Conservation (phyloP, 2,888 invertebrate genomes). For the Anaspis maculata region DNA sequence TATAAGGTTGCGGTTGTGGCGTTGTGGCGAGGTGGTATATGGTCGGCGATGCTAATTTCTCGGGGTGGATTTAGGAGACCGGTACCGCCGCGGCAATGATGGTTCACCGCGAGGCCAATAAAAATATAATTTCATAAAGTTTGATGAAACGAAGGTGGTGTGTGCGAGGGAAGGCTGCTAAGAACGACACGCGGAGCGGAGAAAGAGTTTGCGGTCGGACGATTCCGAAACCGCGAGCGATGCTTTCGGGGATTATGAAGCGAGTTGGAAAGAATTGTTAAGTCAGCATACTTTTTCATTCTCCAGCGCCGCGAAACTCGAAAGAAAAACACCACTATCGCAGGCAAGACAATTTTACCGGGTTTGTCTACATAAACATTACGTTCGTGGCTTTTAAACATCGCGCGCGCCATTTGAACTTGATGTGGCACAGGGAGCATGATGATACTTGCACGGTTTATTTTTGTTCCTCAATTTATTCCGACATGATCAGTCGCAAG, state of each 20-base stretch:
- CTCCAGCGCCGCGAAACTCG: constrained; percentile 23
- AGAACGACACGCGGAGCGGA: constrained; percentile 16
- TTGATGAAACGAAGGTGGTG: constrained; percentile 13
- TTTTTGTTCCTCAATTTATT: constrained; percentile 22
- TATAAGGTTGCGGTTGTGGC: too few species aligned
- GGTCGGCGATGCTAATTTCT: too few species aligned
- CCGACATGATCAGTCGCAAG: constrained; percentile 23
- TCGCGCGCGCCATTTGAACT: constrained; percentile 21
- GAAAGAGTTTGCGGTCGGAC: constrained; percentile 22
- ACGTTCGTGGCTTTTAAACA: constrained; percentile 22
- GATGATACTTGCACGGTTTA: too few species aligned
- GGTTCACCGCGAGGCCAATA: constrained; percentile 10
- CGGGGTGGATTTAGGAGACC: too few species aligned
- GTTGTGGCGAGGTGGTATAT: too few species aligned
- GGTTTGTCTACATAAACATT: constrained; percentile 26
- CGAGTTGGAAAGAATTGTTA: constrained; percentile 33
- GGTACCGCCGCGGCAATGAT: too few species aligned
- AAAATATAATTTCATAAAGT: constrained; percentile 15
- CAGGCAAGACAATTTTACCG: constrained; percentile 30
- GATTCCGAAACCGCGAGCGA: constrained; percentile 26
- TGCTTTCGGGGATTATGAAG: constrained; percentile 32
- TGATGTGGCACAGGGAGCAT: constrained; percentile 17
- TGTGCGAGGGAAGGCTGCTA: constrained; percentile 10
- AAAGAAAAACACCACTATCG: constrained; percentile 27
- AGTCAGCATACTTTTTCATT: constrained; percentile 34